Conservation (phyloP, 2,797 vertebrate genomes). For the Darevskia nairensis region DNA sequence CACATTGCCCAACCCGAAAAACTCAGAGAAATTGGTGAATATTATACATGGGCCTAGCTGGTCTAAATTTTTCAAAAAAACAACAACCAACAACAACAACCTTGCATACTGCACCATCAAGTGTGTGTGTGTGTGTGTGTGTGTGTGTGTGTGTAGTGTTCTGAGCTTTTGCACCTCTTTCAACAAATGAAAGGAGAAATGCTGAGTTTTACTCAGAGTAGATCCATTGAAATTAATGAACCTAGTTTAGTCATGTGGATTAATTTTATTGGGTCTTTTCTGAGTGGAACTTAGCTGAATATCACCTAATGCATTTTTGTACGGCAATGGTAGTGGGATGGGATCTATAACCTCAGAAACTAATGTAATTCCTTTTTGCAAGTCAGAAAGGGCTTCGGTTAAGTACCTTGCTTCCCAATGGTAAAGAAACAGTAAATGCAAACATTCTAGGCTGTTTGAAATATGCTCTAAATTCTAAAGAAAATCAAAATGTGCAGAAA, state of each 20-base stretch:
- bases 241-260: no score
- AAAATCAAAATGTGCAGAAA: slow-evolving; percentile 21
- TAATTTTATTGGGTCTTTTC: no score
- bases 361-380: background rate
- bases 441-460: background rate
- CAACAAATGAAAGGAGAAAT: background rate
- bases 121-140: no score
- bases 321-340: background rate
- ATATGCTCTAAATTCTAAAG: slow-evolving; percentile 7
- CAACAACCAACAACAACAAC: background rate
- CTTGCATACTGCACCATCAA: background rate
- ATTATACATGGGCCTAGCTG: background rate
- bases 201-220: no score
- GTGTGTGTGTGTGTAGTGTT: background rate
- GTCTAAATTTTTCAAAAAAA: no score
- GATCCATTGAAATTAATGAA: no score
- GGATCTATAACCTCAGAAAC: background rate
- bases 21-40: background rate
- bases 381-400: background rate
- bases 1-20: background rate
- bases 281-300: no score
- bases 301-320: background rate
- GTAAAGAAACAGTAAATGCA: background rate
- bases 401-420: background rate
- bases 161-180: background rate